Conservation (phyloP, 2,888 invertebrate genomes). For the Andrena dorsata region DNA sequence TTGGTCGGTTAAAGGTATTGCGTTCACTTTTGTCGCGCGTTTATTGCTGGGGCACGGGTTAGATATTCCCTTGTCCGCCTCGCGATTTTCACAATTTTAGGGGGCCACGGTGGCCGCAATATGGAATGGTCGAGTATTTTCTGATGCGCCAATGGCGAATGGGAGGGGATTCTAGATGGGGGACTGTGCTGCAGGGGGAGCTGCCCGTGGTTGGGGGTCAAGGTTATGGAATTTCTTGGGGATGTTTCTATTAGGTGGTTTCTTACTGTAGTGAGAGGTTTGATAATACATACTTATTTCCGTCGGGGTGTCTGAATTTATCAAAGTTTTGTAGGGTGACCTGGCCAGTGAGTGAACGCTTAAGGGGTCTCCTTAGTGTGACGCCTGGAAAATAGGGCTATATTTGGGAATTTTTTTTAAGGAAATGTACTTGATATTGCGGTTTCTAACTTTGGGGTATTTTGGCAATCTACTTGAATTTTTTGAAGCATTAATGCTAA, state of each 20-base stretch:
- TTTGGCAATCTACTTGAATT: too few relatives aligned
- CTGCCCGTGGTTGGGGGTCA: neutral
- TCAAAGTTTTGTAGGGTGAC: too few relatives aligned
- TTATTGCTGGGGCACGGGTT: neutral
- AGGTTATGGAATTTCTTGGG: slow-evolving; percentile 15
- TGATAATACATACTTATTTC: too few relatives aligned
- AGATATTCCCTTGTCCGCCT: neutral
- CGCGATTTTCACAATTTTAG: slow-evolving; percentile 36
- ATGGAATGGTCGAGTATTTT: neutral
- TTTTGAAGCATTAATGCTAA: too few relatives aligned
- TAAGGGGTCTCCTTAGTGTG: too few relatives aligned
- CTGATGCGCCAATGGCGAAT: neutral
- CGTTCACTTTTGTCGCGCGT: slow-evolving; percentile 5
- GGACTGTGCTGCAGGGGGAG: neutral
- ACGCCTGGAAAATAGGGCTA: too few relatives aligned
- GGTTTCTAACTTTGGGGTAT: too few relatives aligned
- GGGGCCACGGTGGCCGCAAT: neutral
- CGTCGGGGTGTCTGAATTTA: too few relatives aligned
- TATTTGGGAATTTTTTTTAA: too few relatives aligned
- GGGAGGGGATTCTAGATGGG: neutral
- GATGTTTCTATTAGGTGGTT: neutral
- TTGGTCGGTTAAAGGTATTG: neutral
- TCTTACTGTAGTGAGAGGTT: neutral
- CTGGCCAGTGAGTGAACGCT: too few relatives aligned
- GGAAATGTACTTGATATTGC: too few relatives aligned